A percentile compares a stretch with the other conserved stretches of the same genome.
Conservation (phyloP, 2,888 invertebrate species). For the Nymphalis c-album region DNA sequence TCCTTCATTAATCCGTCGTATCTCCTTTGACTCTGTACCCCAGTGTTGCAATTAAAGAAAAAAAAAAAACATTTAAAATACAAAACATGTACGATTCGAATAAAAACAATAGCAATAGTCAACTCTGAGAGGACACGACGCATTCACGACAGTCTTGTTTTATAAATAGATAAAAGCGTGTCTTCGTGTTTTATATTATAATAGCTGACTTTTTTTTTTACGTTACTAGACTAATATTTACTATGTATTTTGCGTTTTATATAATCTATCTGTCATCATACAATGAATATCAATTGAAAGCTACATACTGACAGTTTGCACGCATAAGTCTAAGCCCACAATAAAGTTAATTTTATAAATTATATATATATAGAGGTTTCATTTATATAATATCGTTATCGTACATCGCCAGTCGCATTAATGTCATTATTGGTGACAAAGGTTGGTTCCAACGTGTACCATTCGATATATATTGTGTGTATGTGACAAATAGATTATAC, state of each 20-base stretch:
- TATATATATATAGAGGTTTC: background rate
- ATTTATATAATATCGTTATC: no score
- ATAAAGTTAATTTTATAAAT: background rate
- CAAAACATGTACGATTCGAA: background rate
- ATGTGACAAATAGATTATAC: slow-evolving; percentile 23
- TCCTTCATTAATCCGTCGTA: slow-evolving; percentile 13
- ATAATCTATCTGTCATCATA: slow-evolving; percentile 19
- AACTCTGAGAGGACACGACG: slow-evolving; percentile 10
- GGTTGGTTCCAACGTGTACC: background rate
- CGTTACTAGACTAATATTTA: slow-evolving; percentile 18
- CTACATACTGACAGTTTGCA: background rate
- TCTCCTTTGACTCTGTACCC: slow-evolving; percentile 2
- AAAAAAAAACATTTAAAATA: background rate
- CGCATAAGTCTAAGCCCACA: no score
- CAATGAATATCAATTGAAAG: slow-evolving; percentile 1
- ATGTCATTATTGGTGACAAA: no score
- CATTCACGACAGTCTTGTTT: slow-evolving; percentile 23
- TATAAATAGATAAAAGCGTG: slow-evolving; percentile 28
- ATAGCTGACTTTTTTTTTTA: slow-evolving; percentile 15
- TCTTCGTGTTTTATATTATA: slow-evolving; percentile 19
- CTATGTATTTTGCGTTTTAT: slow-evolving; percentile 8
- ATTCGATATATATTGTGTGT: background rate
- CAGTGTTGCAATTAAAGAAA: background rate
- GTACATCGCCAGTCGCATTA: no score
- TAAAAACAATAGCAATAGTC: slow-evolving; percentile 5